Evolutionary conservation across 2,113 vertebrate genomes (phyloP).

Genomic region (Hiodon alosoides): DNA sequence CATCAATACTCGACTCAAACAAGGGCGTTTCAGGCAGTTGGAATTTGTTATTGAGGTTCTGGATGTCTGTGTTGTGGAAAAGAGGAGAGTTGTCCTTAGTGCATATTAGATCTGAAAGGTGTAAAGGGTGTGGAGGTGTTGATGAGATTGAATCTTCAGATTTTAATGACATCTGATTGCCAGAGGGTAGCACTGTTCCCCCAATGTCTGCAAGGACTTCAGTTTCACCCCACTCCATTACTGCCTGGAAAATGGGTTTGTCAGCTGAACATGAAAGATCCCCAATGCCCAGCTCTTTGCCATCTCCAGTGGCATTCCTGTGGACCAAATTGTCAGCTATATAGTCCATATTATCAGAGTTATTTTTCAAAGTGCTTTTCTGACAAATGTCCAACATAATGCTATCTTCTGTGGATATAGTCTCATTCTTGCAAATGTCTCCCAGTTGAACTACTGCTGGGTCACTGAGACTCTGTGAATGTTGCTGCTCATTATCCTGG

Average conservation of each 20-base stretch:
- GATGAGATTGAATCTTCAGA: slow-evolving; percentile 42
- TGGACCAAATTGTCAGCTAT: slow-evolving; percentile 32
- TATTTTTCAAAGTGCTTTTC: slow-evolving; percentile 53
- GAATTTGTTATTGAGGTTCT: slow-evolving; percentile 67
- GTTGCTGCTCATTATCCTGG: slow-evolving; percentile 47
- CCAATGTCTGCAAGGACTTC: slow-evolving; percentile 49
- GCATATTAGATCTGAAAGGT: slow-evolving; percentile 44
- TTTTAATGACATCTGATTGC: slow-evolving; percentile 48
- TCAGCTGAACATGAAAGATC: slow-evolving; percentile 54
- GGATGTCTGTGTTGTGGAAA: slow-evolving; percentile 65
- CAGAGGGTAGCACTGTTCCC: slow-evolving; percentile 39
- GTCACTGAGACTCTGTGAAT: slow-evolving; percentile 39
- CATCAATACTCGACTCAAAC: slow-evolving; percentile 60
- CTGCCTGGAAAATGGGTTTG: slow-evolving; percentile 47
- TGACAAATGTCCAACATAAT: slow-evolving; percentile 74
- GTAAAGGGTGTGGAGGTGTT: slow-evolving; percentile 42
- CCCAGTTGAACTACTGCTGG: slow-evolving; percentile 56
- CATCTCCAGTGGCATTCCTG: slow-evolving; percentile 35
- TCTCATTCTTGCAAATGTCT: slow-evolving; percentile 68
- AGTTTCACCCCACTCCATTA: slow-evolving; percentile 55
- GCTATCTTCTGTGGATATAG: slow-evolving; percentile 69
- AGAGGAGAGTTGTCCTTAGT: slow-evolving; percentile 44
- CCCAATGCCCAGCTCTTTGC: slow-evolving; percentile 40
- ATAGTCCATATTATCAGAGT: slow-evolving; percentile 29
- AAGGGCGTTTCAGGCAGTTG: slow-evolving; percentile 72